Evolutionary conservation across 2,797 vertebrate species (phyloP).

Genomic region (Aselliscus stoliczkanus): DNA sequence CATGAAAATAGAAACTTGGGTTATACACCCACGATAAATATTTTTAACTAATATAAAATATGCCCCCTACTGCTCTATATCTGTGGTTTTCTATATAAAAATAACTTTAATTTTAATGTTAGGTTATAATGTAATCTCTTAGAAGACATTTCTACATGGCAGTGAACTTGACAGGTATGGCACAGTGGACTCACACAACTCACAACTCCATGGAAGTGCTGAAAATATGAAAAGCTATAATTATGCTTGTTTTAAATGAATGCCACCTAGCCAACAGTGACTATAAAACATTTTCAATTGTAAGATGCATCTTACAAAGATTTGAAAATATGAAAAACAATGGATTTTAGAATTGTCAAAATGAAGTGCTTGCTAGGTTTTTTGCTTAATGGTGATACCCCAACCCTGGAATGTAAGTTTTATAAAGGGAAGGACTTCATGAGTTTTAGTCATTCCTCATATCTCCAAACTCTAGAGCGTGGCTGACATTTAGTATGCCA

Average conservation of each 20-base stretch:
- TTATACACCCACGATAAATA: neutral
- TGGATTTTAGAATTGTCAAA: neutral
- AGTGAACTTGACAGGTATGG: neutral
- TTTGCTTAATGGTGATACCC: neutral
- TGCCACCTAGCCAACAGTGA: neutral
- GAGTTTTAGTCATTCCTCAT: neutral
- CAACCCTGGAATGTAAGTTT: neutral
- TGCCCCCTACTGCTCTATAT: neutral
- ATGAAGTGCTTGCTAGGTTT: neutral
- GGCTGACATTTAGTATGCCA: fast-evolving
- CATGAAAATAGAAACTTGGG: neutral
- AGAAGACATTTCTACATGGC: neutral
- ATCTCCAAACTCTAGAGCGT: neutral
- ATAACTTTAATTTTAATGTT: neutral
- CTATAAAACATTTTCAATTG: neutral
- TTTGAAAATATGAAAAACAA: neutral
- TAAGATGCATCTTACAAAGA: neutral
- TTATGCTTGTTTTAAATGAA: neutral
- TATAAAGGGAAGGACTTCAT: neutral
- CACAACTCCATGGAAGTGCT: neutral
- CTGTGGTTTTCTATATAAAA: neutral
- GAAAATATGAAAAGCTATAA: neutral
- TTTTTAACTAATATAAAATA: neutral
- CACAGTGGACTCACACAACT: neutral
- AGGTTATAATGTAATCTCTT: neutral